These are phyloP conservation scores for Adelosebastes latens DNA, from an alignment of 2,797 vertebrate species.

Conservation along the genomic window DNA sequence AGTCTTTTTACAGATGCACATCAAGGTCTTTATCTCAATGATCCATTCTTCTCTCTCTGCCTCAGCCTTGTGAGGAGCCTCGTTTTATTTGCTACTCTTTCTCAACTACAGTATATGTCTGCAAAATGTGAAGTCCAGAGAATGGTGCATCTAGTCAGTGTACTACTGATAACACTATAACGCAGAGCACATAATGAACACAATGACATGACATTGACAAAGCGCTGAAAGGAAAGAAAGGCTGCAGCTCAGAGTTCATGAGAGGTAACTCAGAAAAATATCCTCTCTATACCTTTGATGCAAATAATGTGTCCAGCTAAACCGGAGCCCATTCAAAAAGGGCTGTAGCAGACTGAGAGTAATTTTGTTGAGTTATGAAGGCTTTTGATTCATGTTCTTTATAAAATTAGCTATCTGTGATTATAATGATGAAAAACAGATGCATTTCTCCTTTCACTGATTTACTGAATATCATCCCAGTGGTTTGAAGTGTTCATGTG, in stretches of 20 bases:
- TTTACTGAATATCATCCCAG: not conserved
- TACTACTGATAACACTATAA: not conserved
- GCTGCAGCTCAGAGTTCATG: not conserved
- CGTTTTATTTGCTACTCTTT: constrained; percentile 8
- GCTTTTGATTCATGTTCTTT: not conserved
- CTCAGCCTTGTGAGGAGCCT: constrained; percentile 1
- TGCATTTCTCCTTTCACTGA: not conserved
- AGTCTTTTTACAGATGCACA: constrained; percentile 29
- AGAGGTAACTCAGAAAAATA: not conserved
- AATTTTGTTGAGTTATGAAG: not conserved
- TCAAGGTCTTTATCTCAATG: constrained; percentile 38
- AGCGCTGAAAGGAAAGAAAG: not conserved
- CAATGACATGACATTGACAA: not conserved
- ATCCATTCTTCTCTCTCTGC: constrained; percentile 13
- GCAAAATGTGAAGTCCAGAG: not conserved
- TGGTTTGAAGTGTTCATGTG: not conserved
- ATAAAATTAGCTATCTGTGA: not conserved
- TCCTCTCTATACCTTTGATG: not conserved
- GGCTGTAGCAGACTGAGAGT: not conserved
- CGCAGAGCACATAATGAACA: not conserved
- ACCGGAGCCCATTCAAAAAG: not conserved
- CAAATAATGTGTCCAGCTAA: not conserved
- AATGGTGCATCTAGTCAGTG: not conserved
- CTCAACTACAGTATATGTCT: not conserved
- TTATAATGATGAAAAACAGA: not conserved